These are phyloP conservation scores for Vireo griseus DNA, from an alignment of 2,797 vertebrate species.

Conservation along the genomic window DNA sequence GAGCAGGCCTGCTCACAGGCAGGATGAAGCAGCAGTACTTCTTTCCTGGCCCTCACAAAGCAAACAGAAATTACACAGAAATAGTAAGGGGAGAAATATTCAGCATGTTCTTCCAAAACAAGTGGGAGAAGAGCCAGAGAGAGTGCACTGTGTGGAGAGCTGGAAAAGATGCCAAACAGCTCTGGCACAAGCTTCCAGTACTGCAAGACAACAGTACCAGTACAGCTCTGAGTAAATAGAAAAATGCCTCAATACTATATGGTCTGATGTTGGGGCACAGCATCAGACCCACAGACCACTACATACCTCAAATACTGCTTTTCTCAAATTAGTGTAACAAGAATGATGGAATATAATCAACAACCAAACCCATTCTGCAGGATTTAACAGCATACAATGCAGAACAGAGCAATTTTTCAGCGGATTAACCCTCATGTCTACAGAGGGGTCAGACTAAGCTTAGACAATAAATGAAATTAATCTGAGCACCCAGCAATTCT, in stretches of 20 bases:
- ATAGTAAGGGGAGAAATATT: not conserved
- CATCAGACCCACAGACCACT: not conserved
- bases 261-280: not conserved
- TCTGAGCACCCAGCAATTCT: not conserved
- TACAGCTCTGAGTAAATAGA: not conserved
- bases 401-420: not conserved
- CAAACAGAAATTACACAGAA: not conserved
- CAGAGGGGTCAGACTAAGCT: not conserved
- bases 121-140: not conserved
- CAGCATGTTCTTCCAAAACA: not conserved
- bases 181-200: not conserved
- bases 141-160: not conserved
- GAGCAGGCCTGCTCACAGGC: rapidly evolving
- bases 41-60: not conserved
- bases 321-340: not conserved
- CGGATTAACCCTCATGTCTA: slow-evolving; percentile 7
- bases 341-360: not conserved
- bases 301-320: not conserved
- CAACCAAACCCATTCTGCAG: not conserved
- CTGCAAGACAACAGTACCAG: not conserved
- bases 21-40: not conserved
- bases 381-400: not conserved
- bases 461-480: slow-evolving; percentile 1
- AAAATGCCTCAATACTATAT: rapidly evolving
- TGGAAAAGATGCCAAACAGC: not conserved